Evolutionary conservation across 1,140 invertebrate species (phyloP), one percentile per base, ranked within the genome.

Genomic region (Sycophila sp.): DNA sequence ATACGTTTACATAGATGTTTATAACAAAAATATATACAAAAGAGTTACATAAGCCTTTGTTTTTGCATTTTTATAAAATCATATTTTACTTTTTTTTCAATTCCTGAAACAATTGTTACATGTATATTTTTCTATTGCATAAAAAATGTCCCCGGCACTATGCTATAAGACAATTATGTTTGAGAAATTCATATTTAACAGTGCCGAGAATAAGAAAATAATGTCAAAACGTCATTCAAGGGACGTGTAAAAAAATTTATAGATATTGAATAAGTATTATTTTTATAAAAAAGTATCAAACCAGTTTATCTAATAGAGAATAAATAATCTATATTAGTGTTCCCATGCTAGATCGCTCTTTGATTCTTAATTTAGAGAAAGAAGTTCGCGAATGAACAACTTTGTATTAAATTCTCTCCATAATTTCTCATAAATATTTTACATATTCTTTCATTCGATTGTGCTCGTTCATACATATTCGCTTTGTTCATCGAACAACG

Each of bases 381-480:
- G 19, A 56, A 15, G 40, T 69, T 69, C 28, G n/a, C 53, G 62
- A 69, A 62, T 69, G 58, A 69, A 60, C 47, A 69, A n/a, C 4
- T 55, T 40, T 36, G 2, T 30, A 17, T 49, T 58, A 17, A 53
- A 13, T 58, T 47, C 36, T 68, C 34, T 59, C 62, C 24, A 62
- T 62, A 59, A 24, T 59, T 68, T 53, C n/a, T 56, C 40, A 53
- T 69, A n/a, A 32, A 60, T 53, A 62, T 30, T 53, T 69, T 69
- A 69, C 56, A 69, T 55, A 59, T 53, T 8, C 26, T 17, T 28
- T 24, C 58, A n/a, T n/a, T 59, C 56, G 13, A 42, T 42, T n/a
- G 47, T 62, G 2, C 13, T 42, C 45, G 45, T 24, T 36, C 49
- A 56, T 55, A 69, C 26, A 69, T 28, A 51, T 55, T 60, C 28